Base-by-base conservation (phyloP, 2,888 invertebrate genomes). In the Antitype chi region DNA sequence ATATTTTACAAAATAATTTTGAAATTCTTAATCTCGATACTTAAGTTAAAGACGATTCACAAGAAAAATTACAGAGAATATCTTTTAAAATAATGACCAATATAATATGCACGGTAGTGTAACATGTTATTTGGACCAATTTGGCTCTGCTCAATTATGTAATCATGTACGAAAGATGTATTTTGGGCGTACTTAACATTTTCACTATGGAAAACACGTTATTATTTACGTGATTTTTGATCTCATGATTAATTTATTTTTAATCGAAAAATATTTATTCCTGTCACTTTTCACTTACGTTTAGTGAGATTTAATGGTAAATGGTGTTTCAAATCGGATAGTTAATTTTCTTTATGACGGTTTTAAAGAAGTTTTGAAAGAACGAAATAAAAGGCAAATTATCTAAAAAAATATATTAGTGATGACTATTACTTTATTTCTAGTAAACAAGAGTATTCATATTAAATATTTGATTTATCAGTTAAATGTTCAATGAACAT, bases 111-210 rank as follows among this genome's bases (percentile, higher is more conserved):
- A 64, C 69, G 52, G 81, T 80, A 78, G 81, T 74, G 82, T 78
- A 88, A 85, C 81, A 62, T 88, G 79, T 87, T 87, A 88, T 88
- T 87, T 88, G 67, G 80, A 75, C 80, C 87, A 82, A 85, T 88
- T 87, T 80, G 64, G 79, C 66, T 43, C 52, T 71, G 78, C 53
- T 82, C 88, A 84, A 88, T 88, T 87, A 88, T 88, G 80, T 88
- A 83, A 88, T 88, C 79, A 87, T 74, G 76, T 60, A 47, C 85
- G 80, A 84, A 87, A 76, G 43, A 76, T 80, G 64, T 84, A 81
- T 81, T 88, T 85, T 81, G 74, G 68, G 74, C 74, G 76, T 82
- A 80, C 77, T 86, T 88, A 81, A 83, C 79, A 75, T 83, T 86
- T 80, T 80, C 74, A 76, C 77, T 72, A 70, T 82, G 43, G 57